A percentile compares a stretch with the other conserved stretches of the same genome.
Evolutionary conservation across 1,140 invertebrate species (phyloP).

Genomic region (Drosophila pseudoobscura): DNA sequence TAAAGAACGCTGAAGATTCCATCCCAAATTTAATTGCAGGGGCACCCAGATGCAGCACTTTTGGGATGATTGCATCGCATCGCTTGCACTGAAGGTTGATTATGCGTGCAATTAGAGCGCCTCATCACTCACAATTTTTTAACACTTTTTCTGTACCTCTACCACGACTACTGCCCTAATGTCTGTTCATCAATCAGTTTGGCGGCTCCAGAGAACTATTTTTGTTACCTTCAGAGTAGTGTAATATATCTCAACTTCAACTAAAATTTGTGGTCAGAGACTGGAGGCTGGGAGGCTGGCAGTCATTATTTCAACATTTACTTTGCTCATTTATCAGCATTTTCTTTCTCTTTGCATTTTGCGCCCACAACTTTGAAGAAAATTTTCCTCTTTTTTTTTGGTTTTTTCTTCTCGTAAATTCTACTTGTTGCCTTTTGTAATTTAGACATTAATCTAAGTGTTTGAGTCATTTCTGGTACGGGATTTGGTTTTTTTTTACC

Average conservation of each 20-base stretch:
- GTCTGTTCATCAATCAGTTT: slow-evolving; percentile 75
- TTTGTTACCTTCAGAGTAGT: slow-evolving; percentile 23
- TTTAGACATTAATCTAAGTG: slow-evolving; percentile 69
- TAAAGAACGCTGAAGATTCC: slow-evolving; percentile 44
- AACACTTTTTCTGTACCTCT: slow-evolving; percentile 69
- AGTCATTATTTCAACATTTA: slow-evolving; percentile 77
- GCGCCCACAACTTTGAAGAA: slow-evolving; percentile 44
- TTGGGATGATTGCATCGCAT: slow-evolving; percentile 55
- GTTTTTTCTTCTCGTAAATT: slow-evolving; percentile 10
- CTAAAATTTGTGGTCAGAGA: slow-evolving; percentile 51
- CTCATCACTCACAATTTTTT: slow-evolving; percentile 79
- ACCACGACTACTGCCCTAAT: slow-evolving; percentile 61
- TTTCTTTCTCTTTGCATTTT: slow-evolving; percentile 58
- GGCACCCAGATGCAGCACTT: slow-evolving; percentile 42
- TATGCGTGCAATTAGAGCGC: slow-evolving; percentile 77
- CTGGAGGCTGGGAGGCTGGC: background rate
- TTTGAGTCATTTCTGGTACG: slow-evolving; percentile 29
- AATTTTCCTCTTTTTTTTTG: slow-evolving; percentile 20
- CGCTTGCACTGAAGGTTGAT: slow-evolving; percentile 52
- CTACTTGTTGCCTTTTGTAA: slow-evolving; percentile 49
- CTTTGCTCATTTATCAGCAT: slow-evolving; percentile 75
- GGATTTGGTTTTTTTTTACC: background rate
- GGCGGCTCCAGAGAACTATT: slow-evolving; percentile 61
- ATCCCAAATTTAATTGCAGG: slow-evolving; percentile 64
- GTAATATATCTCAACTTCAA: slow-evolving; percentile 48